These are phyloP conservation scores for Litocranius walleri DNA, from an alignment of 2,113 vertebrate species.

Conservation along the genomic window DNA sequence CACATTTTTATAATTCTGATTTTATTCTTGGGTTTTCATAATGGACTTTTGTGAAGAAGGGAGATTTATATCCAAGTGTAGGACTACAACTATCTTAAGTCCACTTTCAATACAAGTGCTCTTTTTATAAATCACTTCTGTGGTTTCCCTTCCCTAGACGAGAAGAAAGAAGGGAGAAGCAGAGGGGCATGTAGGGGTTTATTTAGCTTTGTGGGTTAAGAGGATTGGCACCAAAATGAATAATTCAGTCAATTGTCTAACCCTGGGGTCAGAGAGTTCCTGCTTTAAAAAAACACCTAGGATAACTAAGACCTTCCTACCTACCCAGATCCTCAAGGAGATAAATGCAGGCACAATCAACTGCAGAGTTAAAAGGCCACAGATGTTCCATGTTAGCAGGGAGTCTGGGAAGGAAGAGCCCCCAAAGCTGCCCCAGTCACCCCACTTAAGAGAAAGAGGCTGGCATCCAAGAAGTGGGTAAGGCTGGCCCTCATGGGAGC, in stretches of 20 bases:
- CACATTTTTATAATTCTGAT: conserved; percentile 8
- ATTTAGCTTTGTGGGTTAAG: neutral
- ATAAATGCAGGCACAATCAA: neutral
- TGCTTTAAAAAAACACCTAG: neutral
- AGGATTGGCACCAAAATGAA: conserved; percentile 28
- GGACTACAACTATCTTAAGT: conserved; percentile 11
- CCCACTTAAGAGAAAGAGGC: neutral
- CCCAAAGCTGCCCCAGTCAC: neutral
- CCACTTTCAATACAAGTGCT: conserved; percentile 26
- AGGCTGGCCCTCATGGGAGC: neutral
- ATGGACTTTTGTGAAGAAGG: conserved; percentile 5
- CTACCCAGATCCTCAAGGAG: neutral
- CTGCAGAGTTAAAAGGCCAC: neutral
- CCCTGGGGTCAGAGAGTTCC: neutral
- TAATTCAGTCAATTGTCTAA: neutral
- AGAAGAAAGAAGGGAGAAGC: conserved; percentile 5
- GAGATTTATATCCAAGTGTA: neutral
- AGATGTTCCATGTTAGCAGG: neutral
- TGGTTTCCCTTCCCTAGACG: neutral
- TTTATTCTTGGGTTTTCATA: conserved; percentile 16
- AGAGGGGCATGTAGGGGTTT: neutral
- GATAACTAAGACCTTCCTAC: neutral
- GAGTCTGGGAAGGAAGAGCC: neutral
- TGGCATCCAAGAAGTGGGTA: neutral
- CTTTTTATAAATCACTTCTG: neutral